phyloP scores from a whole-genome alignment of 2,797 vertebrate genomes.

The Heliangelus exortis region DNA sequence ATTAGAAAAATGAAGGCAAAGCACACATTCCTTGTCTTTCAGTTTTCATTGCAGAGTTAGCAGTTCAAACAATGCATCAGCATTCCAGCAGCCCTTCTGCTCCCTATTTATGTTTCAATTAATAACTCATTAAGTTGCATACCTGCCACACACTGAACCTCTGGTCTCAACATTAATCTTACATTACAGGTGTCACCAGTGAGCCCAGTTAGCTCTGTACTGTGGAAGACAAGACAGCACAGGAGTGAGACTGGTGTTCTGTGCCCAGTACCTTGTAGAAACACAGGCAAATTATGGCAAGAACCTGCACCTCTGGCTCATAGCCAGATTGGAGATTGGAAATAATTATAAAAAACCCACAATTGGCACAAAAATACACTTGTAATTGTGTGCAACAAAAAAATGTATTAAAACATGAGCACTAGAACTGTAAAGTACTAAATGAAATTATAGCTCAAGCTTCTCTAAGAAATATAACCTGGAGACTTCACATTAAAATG shows the following conservation, averaged over 20 bases:
- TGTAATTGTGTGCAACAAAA: background rate
- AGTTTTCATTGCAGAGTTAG: background rate
- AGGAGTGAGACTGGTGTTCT: background rate
- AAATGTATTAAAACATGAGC: background rate
- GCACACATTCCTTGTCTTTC: background rate
- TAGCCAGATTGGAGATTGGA: background rate
- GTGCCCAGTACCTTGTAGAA: background rate
- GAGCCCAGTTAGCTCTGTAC: background rate
- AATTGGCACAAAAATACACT: background rate
- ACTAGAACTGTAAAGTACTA: background rate
- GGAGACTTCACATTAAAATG: background rate
- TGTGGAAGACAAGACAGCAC: background rate
- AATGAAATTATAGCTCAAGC: background rate
- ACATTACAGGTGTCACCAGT: rapidly evolving
- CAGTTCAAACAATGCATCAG: background rate
- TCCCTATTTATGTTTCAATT: background rate
- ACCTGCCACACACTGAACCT: background rate
- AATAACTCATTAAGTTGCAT: background rate
- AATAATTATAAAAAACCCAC: background rate
- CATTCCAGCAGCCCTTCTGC: background rate
- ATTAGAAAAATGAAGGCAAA: background rate
- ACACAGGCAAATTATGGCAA: rapidly evolving
- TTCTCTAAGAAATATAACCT: background rate
- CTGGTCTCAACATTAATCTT: background rate
- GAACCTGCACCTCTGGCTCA: background rate